A percentile compares a stretch with the other conserved stretches of the same genome.
phyloP scores from a whole-genome alignment of 2,888 invertebrate species.

The Melanchra persicariae region DNA sequence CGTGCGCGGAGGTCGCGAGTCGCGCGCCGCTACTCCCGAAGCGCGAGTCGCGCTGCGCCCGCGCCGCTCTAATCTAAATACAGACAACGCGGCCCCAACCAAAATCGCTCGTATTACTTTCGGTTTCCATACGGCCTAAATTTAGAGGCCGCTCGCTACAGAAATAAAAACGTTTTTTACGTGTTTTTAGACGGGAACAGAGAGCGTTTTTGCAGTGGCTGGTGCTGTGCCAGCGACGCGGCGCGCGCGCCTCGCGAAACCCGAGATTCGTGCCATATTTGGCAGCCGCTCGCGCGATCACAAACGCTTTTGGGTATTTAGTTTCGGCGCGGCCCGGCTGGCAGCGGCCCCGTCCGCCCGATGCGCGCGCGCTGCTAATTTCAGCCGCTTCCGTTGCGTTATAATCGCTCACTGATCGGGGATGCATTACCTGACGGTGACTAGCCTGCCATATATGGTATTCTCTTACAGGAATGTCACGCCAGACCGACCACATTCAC shows the following conservation, averaged over 20 bases:
- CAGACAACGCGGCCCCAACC: conserved; percentile 88
- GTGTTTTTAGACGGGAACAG: conserved; percentile 89
- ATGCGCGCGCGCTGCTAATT: conserved; percentile 76
- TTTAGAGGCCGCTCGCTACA: conserved; percentile 89
- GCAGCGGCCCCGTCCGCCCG: conserved; percentile 69
- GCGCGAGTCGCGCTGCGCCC: conserved; percentile 71
- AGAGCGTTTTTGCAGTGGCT: conserved; percentile 82
- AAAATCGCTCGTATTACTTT: conserved; percentile 90
- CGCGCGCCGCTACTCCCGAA: conserved; percentile 57
- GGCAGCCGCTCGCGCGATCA: conserved; percentile 84
- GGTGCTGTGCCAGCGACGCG: conserved; percentile 80
- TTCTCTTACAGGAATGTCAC: conserved; percentile 61
- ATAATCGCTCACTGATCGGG: conserved; percentile 69
- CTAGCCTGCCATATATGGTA: conserved; percentile 74
- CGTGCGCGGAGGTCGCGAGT: conserved; percentile 58
- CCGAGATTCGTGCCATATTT: conserved; percentile 90
- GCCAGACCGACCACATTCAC: conserved; percentile 6
- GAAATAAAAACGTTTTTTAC: conserved; percentile 90
- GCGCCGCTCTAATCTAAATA: conserved; percentile 88
- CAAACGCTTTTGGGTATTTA: conserved; percentile 87
- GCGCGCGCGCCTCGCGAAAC: conserved; percentile 84
- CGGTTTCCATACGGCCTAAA: conserved; percentile 90
- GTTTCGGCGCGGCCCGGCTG: conserved; percentile 80
- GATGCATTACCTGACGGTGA: conserved; percentile 73
- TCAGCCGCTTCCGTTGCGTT: conserved; percentile 78